These are phyloP conservation scores for Hirudo medicinalis DNA, from an alignment of 1,140 invertebrate genomes.

Conservation along the genomic window DNA sequence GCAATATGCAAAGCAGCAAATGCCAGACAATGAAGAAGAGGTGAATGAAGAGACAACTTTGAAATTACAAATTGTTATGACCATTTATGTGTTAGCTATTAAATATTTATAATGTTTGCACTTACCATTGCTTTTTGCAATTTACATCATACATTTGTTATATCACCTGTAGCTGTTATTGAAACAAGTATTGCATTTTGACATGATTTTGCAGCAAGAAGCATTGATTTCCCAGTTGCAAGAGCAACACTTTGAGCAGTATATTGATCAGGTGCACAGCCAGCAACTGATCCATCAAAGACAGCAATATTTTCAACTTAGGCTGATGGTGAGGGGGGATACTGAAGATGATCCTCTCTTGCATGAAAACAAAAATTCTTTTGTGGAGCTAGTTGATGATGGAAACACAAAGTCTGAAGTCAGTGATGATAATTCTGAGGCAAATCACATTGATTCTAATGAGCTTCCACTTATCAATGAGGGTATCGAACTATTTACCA, in stretches of 20 bases:
- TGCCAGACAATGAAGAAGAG: constrained; percentile 74
- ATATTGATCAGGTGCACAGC: constrained; percentile 72
- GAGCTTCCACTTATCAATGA: background rate
- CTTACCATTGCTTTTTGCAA: too few relatives aligned
- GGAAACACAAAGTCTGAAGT: background rate
- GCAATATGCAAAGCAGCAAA: constrained; percentile 87
- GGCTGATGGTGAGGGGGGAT: background rate
- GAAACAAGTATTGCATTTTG: background rate
- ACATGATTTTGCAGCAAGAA: constrained; percentile 62
- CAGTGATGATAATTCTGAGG: background rate
- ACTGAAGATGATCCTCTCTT: too few relatives aligned
- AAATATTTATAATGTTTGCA: background rate
- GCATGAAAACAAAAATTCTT: too few relatives aligned
- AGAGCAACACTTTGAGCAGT: constrained; percentile 94
- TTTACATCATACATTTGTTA: too few relatives aligned
- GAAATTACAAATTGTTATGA: constrained; percentile 1
- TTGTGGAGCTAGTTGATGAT: background rate
- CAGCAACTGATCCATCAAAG: constrained; percentile 41
- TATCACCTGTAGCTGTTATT: too few relatives aligned
- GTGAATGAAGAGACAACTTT: constrained; percentile 35
- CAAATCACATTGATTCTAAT: background rate
- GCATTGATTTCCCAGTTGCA: constrained; percentile 80
- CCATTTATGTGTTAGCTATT: background rate
- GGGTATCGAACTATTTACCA: too few relatives aligned
- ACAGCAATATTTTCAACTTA: constrained; percentile 27